These are phyloP conservation scores for Stenotaenia linearis DNA, from an alignment of 2,888 invertebrate genomes.

Conservation along the genomic window DNA sequence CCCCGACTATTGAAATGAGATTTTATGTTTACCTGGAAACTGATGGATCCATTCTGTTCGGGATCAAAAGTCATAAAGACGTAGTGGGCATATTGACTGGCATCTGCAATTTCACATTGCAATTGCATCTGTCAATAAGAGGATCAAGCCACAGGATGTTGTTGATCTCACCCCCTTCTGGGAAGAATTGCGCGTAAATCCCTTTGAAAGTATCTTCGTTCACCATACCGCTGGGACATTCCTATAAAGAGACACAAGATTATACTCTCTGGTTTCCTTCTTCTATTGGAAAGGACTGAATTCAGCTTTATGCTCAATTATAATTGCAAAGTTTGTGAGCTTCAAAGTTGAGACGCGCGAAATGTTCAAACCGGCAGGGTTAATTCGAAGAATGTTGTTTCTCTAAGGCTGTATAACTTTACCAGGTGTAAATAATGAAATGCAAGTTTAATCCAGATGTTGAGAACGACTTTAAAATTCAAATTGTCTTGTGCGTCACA, in stretches of 20 bases:
- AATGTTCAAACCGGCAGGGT: not conserved
- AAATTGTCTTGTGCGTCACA: not conserved
- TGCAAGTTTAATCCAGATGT: not conserved
- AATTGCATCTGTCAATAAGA: constrained; percentile 26
- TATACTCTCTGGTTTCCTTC: not conserved
- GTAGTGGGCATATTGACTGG: constrained; percentile 81
- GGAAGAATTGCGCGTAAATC: constrained; percentile 96
- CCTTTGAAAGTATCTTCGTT: constrained; percentile 96
- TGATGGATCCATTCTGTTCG: constrained; percentile 76
- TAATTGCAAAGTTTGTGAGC: not conserved
- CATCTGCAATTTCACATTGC: constrained; percentile 56
- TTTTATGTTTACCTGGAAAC: constrained; percentile 68
- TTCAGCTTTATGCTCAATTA: not conserved
- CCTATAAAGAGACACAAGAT: constrained; percentile 59
- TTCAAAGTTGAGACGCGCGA: not conserved
- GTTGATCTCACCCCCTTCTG: constrained; percentile 83
- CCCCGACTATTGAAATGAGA: constrained; percentile 4
- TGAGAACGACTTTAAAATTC: not conserved
- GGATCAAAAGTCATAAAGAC: constrained; percentile 85
- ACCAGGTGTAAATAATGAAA: not conserved
- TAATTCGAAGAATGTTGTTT: not conserved
- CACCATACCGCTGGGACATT: constrained; percentile 93
- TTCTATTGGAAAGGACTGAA: not conserved
- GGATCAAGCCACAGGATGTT: constrained; percentile 12
- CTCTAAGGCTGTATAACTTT: not conserved